Evolutionary conservation across 2,113 vertebrate genomes (phyloP), one percentile per base, ranked within the genome.

Genomic region (Catharus fuscescens): DNA sequence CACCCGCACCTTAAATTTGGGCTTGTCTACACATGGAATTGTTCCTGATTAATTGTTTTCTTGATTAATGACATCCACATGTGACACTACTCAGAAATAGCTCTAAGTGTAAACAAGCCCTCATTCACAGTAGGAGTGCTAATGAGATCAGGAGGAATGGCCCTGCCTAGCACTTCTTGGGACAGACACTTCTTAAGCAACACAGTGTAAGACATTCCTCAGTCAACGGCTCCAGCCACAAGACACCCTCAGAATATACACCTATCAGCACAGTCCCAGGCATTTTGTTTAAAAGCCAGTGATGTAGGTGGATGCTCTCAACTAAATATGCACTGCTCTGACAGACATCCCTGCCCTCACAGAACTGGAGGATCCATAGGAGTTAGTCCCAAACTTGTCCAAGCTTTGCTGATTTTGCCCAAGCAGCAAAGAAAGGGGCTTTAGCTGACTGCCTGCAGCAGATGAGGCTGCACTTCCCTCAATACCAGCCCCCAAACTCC

Each of bases 11-110:
- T 91, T 91, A 89, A 94, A 88, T 92, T 74, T 76, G 73, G 92
- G 69, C 80, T 91, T 97, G 73, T 89, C 91, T 91, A 81, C 83
- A 91, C 57, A 29, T 13, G 34, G 17, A 87, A 61, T 38, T 89
- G 69, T 48, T 88, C 80, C 77, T 88, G 95, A 93, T 96, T 86
- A 95, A 88, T 92, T 88, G 71, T 78, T 40, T 40, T 94, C 83
- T 66, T 92, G 89, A 95, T 95, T 86, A 86, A 91, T 87, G 69
- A 79, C 86, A 91, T 84, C 36, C 80, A 92, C 92, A 91, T 69
- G 61, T 32, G 20, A 77, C 57, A 89, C 76, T 89, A 77, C 73
- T 93, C 69, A 97, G 69, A 78, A 92, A 74, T 47, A 84, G 17
- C 29, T 91, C 57, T 44, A 48, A 59, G 60, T 80, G 86, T 74